Evolutionary conservation across 2,888 invertebrate genomes (phyloP), one percentile per base, ranked within the genome.

Genomic region (Strigamia transsilvanica): DNA sequence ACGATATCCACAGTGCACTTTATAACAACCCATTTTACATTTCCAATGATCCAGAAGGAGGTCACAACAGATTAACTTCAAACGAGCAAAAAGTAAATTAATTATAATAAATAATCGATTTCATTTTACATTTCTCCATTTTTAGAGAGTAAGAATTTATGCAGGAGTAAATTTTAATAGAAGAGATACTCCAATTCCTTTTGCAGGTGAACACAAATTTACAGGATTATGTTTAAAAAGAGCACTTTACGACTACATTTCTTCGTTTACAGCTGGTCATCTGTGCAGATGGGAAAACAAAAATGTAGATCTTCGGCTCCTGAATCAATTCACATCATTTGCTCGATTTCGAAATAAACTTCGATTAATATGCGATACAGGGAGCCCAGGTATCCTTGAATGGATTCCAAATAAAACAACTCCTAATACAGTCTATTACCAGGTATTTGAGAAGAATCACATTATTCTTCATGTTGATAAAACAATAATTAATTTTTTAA

Each of bases 1-100:
- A 94, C 87, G 94, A 96, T 90, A 95, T 96, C 61, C 94, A 96
- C 88, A 93, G 93, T 85, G 91, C 95, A 2, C 92, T 92, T 84
- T 91, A 92, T 87, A 97, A 96, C 89, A 97, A 97, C 90, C 97
- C 97, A 0, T 89, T 97, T 83, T 93, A 97, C 82, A 93, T 97
- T 84, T 95, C 96, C 0, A 93, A 94, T 86, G 95, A 95, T 86
- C 92, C 93, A 0, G 92, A 92, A 85, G 96, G 96, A 51, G 97
- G 95, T 0, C 94, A 93, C 85, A 94, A 94, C 85, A 90, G 92
- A 83, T 88, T 94, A 12, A 91, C 91, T 66, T 92, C 93, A 85
- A 91, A 91, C 34, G 93, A 93, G 61, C 92, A 93, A 87, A 91
- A 91, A 84, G 91, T 91, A 86, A 91, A 32, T 79, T 34, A 79